Evolutionary conservation across 2,797 vertebrate species (phyloP).

Genomic region (Peromyscus attwateri): DNA sequence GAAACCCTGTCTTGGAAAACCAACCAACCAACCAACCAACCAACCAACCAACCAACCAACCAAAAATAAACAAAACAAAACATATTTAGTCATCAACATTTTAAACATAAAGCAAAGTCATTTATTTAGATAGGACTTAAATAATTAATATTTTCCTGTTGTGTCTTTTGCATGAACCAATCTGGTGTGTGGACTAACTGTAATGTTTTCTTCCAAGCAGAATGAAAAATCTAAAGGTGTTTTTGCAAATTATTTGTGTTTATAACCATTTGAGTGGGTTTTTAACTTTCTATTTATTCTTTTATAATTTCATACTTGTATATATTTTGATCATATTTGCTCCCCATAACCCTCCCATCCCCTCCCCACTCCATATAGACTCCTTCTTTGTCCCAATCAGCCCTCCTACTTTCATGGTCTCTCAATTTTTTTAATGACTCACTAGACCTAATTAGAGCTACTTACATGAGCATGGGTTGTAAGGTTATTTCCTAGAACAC

Average conservation of each 20-base stretch:
- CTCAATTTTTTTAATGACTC: not conserved
- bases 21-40: not conserved
- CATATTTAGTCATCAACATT: not conserved
- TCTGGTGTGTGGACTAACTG: not conserved
- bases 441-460: not conserved
- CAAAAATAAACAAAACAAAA: not conserved
- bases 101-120: not conserved
- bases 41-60: not conserved
- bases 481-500: not conserved
- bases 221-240: not conserved
- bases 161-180: not conserved
- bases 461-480: not conserved
- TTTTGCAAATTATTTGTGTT: not conserved
- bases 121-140: not conserved
- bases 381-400: not conserved
- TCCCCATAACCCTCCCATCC: accelerated
- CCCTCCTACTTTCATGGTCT: not conserved
- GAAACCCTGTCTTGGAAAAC: not conserved
- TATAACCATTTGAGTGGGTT: not conserved
- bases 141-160: not conserved
- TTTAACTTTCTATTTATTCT: not conserved
- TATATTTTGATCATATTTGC: not conserved
- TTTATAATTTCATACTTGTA: not conserved
- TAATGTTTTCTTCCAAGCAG: not conserved
- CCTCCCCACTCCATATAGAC: not conserved